Base-by-base conservation (phyloP, 2,113 vertebrate genomes). In the Phalacrocorax pelagicus region DNA sequence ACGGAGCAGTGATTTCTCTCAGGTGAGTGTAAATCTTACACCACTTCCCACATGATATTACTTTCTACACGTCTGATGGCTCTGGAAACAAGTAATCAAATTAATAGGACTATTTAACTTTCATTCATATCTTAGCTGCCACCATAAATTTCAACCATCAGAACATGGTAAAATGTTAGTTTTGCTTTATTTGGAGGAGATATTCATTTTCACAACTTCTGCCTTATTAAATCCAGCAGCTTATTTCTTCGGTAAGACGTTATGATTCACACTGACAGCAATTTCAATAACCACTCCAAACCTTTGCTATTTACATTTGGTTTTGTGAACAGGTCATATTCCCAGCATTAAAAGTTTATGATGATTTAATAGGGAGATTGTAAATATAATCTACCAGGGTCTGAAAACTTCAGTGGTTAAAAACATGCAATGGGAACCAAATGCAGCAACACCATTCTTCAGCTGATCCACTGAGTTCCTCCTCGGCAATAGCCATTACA, bases 41-140 rank as follows among this genome's bases (percentile, higher is more conserved):
- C 81, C 84, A 86, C 84, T 96, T 95, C 96, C 88, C 89, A 92
- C 87, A 95, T 78, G 88, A 95, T 95, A 96, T 95, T 96, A 96
- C 94, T 91, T 91, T 96, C 87, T 94, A 88, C 93, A 86, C 59
- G 54, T 95, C 89, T 96, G 84, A 96, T 95, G 84, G 94, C 82
- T 97, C 93, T 97, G 91, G 95, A 97, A 97, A 97, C 91, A 97
- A 92, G 95, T 95, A 96, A 96, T 97, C 95, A 96, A 95, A 97
- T 97, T 95, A 97, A 96, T 91, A 96, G 84, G 81, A 93, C 97
- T 96, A 95, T 90, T 95, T 96, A 95, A 95, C 93, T 97, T 97
- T 88, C 95, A 93, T 95, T 96, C 94, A 96, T 96, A 96, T 96
- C 93, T 78, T 96, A 90, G 84, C 95, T 97, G 94, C 94, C 94